These are phyloP conservation scores for Lutjanus argentimaculatus DNA, from an alignment of 2,797 vertebrate species.

Conservation along the genomic window DNA sequence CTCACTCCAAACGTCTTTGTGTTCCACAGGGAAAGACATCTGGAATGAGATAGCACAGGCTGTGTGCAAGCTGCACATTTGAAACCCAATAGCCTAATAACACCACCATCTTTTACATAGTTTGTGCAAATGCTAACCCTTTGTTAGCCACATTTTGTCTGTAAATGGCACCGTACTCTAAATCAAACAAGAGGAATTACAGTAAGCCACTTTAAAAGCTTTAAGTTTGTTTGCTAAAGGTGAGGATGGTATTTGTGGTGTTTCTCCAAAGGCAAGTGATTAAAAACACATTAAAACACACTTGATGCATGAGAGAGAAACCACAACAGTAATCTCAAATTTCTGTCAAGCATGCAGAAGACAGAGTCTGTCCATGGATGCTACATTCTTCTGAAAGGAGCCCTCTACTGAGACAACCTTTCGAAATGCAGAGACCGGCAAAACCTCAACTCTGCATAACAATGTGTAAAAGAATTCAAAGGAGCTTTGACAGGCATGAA, in stretches of 20 bases:
- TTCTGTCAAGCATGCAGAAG: slow-evolving; percentile 50
- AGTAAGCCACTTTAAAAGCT: slow-evolving; percentile 23
- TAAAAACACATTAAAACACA: slow-evolving; percentile 69
- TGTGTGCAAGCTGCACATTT: slow-evolving; percentile 5
- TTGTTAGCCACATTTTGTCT: slow-evolving; percentile 20
- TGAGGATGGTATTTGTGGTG: slow-evolving; percentile 53
- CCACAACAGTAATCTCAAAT: slow-evolving; percentile 60
- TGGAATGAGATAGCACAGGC: slow-evolving; percentile 45
- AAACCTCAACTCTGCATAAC: slow-evolving; percentile 87
- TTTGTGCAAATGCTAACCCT: slow-evolving; percentile 10
- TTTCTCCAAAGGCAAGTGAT: slow-evolving; percentile 53
- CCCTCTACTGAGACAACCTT: slow-evolving; percentile 60
- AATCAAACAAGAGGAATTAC: slow-evolving; percentile 27
- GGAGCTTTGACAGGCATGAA: slow-evolving; percentile 76
- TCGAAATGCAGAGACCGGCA: slow-evolving; percentile 68
- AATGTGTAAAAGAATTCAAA: slow-evolving; percentile 84
- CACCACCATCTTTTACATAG: slow-evolving; percentile 1
- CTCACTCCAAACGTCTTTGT: slow-evolving; percentile 70
- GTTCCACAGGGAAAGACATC: slow-evolving; percentile 40
- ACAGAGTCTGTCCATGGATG: slow-evolving; percentile 53
- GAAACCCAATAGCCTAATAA: slow-evolving; percentile 17
- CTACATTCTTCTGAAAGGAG: slow-evolving; percentile 58
- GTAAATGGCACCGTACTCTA: not conserved
- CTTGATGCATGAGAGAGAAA: slow-evolving; percentile 61
- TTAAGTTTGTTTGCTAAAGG: slow-evolving; percentile 43